A percentile compares a stretch with the other conserved stretches of the same genome.
phyloP scores from a whole-genome alignment of 2,888 invertebrate genomes.

The Epirrhoe alternata region DNA sequence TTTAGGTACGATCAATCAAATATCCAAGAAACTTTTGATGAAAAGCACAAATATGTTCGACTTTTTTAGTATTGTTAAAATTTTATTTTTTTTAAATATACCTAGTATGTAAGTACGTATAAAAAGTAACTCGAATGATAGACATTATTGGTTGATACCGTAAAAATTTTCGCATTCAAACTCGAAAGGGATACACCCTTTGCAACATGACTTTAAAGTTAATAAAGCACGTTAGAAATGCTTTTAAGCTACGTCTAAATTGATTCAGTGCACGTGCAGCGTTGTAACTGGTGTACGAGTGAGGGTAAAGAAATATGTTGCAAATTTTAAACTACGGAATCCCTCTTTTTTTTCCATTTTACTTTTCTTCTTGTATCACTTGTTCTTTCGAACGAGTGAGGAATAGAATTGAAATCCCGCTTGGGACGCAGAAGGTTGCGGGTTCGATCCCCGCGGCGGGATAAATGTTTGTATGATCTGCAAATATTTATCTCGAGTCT shows the following conservation, averaged over 20 bases:
- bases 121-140: background rate
- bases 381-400: no score
- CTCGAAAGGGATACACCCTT: constrained; percentile 7
- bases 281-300: background rate
- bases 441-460: no score
- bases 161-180: constrained; percentile 9
- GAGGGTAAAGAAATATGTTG: background rate
- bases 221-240: constrained; percentile 58
- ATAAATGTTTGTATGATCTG: no score
- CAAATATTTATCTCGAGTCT: no score
- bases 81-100: background rate
- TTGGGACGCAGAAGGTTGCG: no score
- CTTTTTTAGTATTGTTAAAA: no score
- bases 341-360: no score
- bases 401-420: no score
- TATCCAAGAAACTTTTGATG: no score
- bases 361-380: no score
- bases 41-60: no score
- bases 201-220: constrained; percentile 47
- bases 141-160: background rate
- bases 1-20: no score
- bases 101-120: background rate
- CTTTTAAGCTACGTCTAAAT: constrained; percentile 52
- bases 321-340: background rate
- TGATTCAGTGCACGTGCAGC: constrained; percentile 38